These are phyloP conservation scores for Scortum barcoo DNA, from an alignment of 2,113 vertebrate genomes.

Conservation along the genomic window DNA sequence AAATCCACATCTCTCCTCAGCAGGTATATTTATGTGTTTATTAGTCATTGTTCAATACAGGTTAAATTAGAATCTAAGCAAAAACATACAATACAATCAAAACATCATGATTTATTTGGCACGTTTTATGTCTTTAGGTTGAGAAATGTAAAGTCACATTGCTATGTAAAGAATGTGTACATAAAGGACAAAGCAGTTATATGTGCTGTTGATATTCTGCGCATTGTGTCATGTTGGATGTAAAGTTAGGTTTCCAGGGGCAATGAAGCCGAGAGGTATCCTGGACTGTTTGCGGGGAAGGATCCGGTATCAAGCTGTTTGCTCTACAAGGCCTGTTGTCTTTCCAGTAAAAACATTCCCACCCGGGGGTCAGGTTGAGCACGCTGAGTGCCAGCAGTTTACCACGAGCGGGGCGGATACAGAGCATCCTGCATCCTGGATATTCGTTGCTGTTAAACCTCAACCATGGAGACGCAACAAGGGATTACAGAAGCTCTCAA, in stretches of 20 bases:
- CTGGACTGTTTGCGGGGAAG: constrained; percentile 76
- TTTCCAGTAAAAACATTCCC: constrained; percentile 66
- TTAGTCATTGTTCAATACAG: not conserved
- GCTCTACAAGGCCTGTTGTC: constrained; percentile 60
- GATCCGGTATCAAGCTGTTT: constrained; percentile 78
- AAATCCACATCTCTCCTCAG: not conserved
- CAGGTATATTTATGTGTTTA: not conserved
- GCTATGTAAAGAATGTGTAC: not conserved
- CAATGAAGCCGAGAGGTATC: constrained; percentile 67
- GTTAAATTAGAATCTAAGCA: constrained; percentile 1
- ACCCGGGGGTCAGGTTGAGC: constrained; percentile 21
- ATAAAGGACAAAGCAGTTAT: constrained; percentile 11
- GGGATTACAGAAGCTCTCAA: constrained; percentile 49
- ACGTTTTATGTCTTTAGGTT: not conserved
- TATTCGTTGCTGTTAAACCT: constrained; percentile 72
- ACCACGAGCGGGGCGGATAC: constrained; percentile 67
- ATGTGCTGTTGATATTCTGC: constrained; percentile 28
- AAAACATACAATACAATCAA: constrained; percentile 12
- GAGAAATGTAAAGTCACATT: not conserved
- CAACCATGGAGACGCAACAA: constrained; percentile 78
- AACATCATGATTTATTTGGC: constrained; percentile 1
- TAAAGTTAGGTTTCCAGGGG: constrained; percentile 68
- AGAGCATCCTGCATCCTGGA: constrained; percentile 85
- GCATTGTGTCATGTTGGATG: constrained; percentile 30
- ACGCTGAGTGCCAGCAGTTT: constrained; percentile 32